Evolutionary conservation across 2,797 vertebrate genomes (phyloP).

Genomic region (Pseudochaenichthys georgianus): DNA sequence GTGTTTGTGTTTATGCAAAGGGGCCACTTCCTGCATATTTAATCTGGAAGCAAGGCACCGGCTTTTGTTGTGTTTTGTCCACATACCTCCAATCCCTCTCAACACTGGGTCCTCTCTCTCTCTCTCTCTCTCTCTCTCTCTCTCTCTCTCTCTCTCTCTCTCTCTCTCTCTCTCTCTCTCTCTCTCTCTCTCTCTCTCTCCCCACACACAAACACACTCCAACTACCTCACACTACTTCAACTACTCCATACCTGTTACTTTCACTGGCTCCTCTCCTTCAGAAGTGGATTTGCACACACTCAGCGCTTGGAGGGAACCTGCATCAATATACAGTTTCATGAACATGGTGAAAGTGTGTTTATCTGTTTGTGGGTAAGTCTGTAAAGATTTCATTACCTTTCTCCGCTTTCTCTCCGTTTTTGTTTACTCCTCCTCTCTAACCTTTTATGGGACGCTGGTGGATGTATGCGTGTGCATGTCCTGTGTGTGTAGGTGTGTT

Average conservation of each 20-base stretch:
- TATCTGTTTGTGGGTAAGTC: conserved; percentile 92
- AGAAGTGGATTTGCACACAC: conserved; percentile 74
- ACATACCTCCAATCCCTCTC: conserved; percentile 95
- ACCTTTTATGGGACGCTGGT: conserved; percentile 42
- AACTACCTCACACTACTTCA: conserved; percentile 60
- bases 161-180: conserved; percentile 14
- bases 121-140: conserved; percentile 41
- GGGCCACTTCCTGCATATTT: conserved; percentile 98
- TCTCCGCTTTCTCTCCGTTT: conserved; percentile 31
- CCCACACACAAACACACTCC: conserved; percentile 17
- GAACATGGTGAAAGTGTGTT: conserved; percentile 69
- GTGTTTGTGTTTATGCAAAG: conserved; percentile 99
- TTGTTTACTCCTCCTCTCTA: neutral
- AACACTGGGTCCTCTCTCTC: conserved; percentile 58
- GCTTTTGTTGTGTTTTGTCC: conserved; percentile 99
- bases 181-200: neutral
- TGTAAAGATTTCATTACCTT: conserved; percentile 75
- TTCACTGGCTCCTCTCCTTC: conserved; percentile 54
- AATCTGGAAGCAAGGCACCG: conserved; percentile 92
- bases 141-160: conserved; percentile 42
- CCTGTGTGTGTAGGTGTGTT: conserved; percentile 45
- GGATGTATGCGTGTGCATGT: conserved; percentile 26
- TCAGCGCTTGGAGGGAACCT: conserved; percentile 48
- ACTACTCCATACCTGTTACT: conserved; percentile 66
- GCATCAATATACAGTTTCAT: conserved; percentile 57